These are phyloP conservation scores for Cetonia aurata DNA, from an alignment of 2,888 invertebrate species.

Conservation along the genomic window DNA sequence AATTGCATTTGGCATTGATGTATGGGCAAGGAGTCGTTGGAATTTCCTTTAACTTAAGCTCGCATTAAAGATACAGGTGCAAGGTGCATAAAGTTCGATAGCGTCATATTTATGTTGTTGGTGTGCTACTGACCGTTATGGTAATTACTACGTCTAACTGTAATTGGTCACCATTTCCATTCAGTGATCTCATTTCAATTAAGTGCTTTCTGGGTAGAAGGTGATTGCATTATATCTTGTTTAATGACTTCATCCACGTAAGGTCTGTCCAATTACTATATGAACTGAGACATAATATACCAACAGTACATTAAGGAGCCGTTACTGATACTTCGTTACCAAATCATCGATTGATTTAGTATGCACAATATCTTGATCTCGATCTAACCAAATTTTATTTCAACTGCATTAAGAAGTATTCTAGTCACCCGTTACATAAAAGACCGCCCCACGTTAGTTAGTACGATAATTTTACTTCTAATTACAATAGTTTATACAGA, in stretches of 20 bases:
- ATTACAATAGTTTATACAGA: too few species aligned
- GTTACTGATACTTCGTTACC: too few species aligned
- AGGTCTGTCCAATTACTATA: too few species aligned
- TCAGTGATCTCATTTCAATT: conserved; percentile 8
- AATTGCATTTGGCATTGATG: conserved; percentile 28
- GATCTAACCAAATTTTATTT: too few species aligned
- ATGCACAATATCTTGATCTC: too few species aligned
- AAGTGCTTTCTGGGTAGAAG: not conserved
- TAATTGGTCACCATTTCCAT: conserved; percentile 8
- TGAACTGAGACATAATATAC: too few species aligned
- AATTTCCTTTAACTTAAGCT: not conserved
- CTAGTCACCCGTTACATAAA: too few species aligned
- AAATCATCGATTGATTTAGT: too few species aligned
- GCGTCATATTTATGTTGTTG: conserved; percentile 3
- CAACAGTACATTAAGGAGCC: too few species aligned
- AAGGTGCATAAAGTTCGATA: conserved; percentile 1
- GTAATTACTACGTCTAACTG: not conserved
- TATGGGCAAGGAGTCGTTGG: conserved; percentile 21
- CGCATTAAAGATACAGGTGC: conserved; percentile 5
- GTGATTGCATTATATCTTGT: conserved; percentile 3
- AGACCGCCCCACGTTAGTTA: too few species aligned
- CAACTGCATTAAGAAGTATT: too few species aligned
- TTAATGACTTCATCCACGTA: conserved; percentile 25
- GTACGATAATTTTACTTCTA: too few species aligned
- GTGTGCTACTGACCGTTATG: not conserved